Evolutionary conservation across 2,888 invertebrate species (phyloP), one percentile per base, ranked within the genome.

Genomic region (Vesta saturnalis): DNA sequence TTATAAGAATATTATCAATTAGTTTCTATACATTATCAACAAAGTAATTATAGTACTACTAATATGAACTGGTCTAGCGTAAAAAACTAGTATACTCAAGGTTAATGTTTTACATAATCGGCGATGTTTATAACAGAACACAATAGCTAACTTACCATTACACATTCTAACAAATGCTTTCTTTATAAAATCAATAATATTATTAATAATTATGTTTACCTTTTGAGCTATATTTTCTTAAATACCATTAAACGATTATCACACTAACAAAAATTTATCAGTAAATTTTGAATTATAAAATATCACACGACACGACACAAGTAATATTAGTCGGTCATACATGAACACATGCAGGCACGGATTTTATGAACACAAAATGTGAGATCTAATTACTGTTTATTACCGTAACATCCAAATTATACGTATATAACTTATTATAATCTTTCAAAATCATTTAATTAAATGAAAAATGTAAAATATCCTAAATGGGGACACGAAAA

Each of bases 401-500:
- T 2, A 14, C 47, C 39, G 35, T 15, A 39, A 35, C 23, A 12
- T 61, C n/a, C 16, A 61, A 52, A 54, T 49, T 18, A 23, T 16
- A 54, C 52, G 54, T 23, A 21, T 39, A 30, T 54, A 14, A 21
- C n/a, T 39, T 35, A 49, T 39, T 19, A 60, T 23, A 15, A 15
- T 43, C 5, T 43, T n/a, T n/a, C n/a, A n/a, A n/a, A 43, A 43
- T 43, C 39, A 47, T 49, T 21, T 22, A n/a, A 10, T 47, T 47
- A 47, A 15, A 23, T 16, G n/a, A 61, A 61, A 61, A 61, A 35
- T 15, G 12, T 22, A 19, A 18, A 21, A 23, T n/a, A 55, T 5
- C 1, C 1, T 30, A 67, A 63, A 60, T 58, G 64, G 15, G 58
- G 49, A 39, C 69, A 69, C 69, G 69, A 64, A 64, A 70, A 70